Evolutionary conservation across 2,113 vertebrate species (phyloP).

Genomic region (Brachypodius melanocephalos): DNA sequence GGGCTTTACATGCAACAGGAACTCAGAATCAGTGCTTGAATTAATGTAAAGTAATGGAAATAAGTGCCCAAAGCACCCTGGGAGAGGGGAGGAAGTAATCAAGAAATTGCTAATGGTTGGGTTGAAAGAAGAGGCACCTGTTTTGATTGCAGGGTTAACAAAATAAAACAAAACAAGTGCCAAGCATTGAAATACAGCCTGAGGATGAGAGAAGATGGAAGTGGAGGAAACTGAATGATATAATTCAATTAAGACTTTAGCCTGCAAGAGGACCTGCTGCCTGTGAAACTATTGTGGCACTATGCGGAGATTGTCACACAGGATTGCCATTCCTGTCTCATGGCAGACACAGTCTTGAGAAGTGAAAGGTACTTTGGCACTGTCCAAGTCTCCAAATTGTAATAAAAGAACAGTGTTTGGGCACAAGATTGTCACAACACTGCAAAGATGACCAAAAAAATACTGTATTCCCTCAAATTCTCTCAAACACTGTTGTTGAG

Average conservation of each 20-base stretch:
- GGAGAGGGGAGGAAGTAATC: accelerated
- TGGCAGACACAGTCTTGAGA: background rate
- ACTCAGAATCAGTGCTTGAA: background rate
- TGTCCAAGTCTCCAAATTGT: background rate
- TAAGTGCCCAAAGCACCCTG: background rate
- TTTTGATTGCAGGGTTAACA: background rate
- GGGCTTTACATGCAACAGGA: background rate
- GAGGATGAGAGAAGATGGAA: background rate
- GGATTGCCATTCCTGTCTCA: background rate
- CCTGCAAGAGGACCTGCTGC: background rate
- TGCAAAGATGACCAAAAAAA: background rate
- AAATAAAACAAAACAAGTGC: background rate
- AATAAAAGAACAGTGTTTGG: background rate
- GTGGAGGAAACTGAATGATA: background rate
- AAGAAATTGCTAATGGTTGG: background rate
- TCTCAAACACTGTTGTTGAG: background rate
- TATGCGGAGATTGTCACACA: background rate
- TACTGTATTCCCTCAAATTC: background rate
- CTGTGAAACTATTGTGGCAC: background rate
- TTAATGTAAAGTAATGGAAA: background rate
- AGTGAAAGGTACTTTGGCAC: background rate
- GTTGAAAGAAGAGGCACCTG: background rate
- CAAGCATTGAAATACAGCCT: background rate
- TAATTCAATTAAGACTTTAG: background rate
- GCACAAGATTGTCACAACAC: background rate